Percentiles rank a stretch among this genome's conserved stretches.
phyloP scores from a whole-genome alignment of 2,113 vertebrate species.

The Parus major region DNA sequence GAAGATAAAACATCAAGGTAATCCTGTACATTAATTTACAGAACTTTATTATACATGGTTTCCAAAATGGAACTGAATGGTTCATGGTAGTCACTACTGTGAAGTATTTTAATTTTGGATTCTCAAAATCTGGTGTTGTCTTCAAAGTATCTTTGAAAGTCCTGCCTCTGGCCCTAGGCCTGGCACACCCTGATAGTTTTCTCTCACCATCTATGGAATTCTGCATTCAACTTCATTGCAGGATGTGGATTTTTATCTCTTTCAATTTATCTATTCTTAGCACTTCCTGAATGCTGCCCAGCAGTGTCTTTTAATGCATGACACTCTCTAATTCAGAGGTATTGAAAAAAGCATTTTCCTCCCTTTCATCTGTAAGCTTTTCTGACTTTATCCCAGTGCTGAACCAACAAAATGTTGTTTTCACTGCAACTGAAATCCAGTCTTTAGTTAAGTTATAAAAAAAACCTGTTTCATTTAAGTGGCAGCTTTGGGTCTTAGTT shows the following conservation, averaged over 20 bases:
- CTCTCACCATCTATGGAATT: neutral
- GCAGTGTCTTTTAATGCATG: neutral
- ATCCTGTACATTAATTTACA: neutral
- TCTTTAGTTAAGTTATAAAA: neutral
- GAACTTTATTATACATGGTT: neutral
- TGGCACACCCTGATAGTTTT: neutral
- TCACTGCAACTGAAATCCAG: neutral
- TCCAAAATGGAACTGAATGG: neutral
- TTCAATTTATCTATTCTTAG: neutral
- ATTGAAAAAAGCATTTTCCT: neutral
- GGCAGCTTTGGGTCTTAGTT: neutral
- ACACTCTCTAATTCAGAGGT: neutral
- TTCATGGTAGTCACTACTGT: neutral
- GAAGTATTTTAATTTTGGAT: neutral
- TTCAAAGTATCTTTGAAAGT: neutral
- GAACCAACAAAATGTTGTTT: neutral
- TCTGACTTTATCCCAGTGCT: neutral
- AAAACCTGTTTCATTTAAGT: neutral
- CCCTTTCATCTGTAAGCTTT: neutral
- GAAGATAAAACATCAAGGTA: neutral
- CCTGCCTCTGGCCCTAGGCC: neutral
- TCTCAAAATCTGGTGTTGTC: neutral
- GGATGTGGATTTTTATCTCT: neutral
- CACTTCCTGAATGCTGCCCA: neutral
- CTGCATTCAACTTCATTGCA: neutral